Percentiles rank a stretch among this genome's conserved stretches.
These are phyloP conservation scores for Mus musculus DNA, from an alignment of 2,113 vertebrate species.

Conservation along the genomic window DNA sequence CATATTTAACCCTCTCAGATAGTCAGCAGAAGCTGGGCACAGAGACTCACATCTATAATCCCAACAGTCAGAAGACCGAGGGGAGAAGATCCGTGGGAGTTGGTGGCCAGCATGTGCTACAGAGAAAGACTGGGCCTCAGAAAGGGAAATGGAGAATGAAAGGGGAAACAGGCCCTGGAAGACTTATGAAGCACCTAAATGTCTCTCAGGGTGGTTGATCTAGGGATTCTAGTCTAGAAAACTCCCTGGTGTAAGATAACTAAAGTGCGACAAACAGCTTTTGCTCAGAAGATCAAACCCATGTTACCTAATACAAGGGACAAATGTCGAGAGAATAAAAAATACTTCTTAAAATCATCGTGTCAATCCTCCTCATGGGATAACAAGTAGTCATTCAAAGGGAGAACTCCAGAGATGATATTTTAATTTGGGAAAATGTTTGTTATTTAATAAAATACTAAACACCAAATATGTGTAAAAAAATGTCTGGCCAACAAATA, in stretches of 20 bases:
- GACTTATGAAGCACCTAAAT: neutral
- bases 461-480: slow-evolving; percentile 10
- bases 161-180: neutral
- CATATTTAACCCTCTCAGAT: neutral
- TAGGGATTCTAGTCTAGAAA: neutral
- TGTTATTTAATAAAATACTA: slow-evolving; percentile 9
- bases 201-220: neutral
- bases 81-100: neutral
- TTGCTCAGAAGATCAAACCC: slow-evolving; percentile 16
- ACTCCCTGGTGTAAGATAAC: neutral
- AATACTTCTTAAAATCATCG: slow-evolving; percentile 25
- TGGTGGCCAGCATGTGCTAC: neutral
- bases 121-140: neutral
- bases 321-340: slow-evolving; percentile 19
- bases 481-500: neutral
- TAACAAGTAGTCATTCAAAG: neutral
- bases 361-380: neutral
- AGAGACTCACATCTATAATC: neutral
- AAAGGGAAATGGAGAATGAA: neutral
- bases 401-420: neutral
- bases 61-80: neutral
- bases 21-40: neutral
- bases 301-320: neutral
- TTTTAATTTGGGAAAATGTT: neutral
- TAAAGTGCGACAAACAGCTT: neutral